Percentiles rank a stretch among this genome's conserved stretches.
Evolutionary conservation across 2,113 vertebrate species (phyloP).

Genomic region (Proteles cristata): DNA sequence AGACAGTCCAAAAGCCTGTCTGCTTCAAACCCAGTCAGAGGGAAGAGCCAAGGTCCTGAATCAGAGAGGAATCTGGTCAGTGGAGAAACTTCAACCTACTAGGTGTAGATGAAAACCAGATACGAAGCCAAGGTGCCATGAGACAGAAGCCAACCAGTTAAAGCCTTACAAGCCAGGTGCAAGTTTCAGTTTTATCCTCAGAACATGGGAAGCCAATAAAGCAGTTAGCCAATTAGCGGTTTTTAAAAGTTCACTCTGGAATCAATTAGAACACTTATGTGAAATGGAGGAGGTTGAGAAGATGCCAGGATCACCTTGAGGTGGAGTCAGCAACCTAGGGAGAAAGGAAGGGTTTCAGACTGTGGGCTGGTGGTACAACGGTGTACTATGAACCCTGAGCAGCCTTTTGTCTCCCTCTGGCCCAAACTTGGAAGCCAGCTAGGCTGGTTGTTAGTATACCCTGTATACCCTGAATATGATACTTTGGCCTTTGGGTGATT

Average conservation of each 20-base stretch:
- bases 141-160: neutral
- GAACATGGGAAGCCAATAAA: neutral
- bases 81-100: neutral
- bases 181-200: neutral
- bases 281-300: neutral
- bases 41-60: neutral
- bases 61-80: neutral
- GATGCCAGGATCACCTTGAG: neutral
- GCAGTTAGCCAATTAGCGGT: neutral
- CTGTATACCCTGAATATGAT: neutral
- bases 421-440: neutral
- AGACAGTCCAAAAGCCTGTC: neutral
- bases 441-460: neutral
- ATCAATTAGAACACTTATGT: conserved; percentile 15
- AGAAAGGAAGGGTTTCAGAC: neutral
- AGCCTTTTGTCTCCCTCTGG: neutral
- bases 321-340: neutral
- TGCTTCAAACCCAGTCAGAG: too few species aligned
- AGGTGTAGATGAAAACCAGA: neutral
- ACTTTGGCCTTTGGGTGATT: neutral
- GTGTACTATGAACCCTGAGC: rapidly evolving
- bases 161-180: neutral
- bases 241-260: conserved; percentile 14
- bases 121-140: neutral
- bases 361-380: too few species aligned